These are phyloP conservation scores for Drosophila obscura DNA, from an alignment of 1,140 invertebrate species.

Conservation along the genomic window DNA sequence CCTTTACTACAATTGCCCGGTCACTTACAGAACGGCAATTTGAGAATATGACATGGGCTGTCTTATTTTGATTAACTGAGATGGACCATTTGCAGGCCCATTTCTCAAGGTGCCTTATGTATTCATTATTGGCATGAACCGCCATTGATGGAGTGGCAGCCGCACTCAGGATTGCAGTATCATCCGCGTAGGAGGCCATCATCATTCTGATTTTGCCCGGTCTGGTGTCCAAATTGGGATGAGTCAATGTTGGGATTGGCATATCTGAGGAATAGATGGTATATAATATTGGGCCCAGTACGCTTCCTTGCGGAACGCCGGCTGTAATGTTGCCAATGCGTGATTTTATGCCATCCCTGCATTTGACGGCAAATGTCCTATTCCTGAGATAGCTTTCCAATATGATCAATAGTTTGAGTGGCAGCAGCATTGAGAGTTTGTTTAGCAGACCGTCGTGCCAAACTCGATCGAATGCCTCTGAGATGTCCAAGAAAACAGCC, in stretches of 20 bases:
- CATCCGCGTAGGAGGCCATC: slow-evolving; percentile 10
- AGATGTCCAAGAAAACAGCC: slow-evolving; percentile 8
- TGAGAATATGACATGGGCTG: neutral
- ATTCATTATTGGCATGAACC: too few relatives aligned
- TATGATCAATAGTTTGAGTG: too few relatives aligned
- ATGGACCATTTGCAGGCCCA: slow-evolving; percentile 20
- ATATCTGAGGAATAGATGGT: slow-evolving; percentile 11
- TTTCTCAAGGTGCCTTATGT: too few relatives aligned
- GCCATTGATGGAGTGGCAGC: neutral
- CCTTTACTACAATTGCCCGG: too few relatives aligned
- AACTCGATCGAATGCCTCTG: neutral
- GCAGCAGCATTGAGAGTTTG: too few relatives aligned
- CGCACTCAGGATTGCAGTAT: slow-evolving; percentile 3
- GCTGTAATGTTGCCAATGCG: neutral
- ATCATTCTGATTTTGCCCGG: neutral
- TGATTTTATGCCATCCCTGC: neutral
- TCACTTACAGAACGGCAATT: too few relatives aligned
- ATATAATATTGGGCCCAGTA: slow-evolving; percentile 7
- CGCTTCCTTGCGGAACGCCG: slow-evolving; percentile 11
- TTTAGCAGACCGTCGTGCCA: too few relatives aligned
- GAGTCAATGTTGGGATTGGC: neutral
- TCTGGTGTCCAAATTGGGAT: neutral
- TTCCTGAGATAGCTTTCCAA: neutral
- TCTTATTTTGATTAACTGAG: neutral
- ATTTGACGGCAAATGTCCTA: neutral